Conservation (phyloP, 2,888 invertebrate genomes). For the Odontocolon sp. region DNA sequence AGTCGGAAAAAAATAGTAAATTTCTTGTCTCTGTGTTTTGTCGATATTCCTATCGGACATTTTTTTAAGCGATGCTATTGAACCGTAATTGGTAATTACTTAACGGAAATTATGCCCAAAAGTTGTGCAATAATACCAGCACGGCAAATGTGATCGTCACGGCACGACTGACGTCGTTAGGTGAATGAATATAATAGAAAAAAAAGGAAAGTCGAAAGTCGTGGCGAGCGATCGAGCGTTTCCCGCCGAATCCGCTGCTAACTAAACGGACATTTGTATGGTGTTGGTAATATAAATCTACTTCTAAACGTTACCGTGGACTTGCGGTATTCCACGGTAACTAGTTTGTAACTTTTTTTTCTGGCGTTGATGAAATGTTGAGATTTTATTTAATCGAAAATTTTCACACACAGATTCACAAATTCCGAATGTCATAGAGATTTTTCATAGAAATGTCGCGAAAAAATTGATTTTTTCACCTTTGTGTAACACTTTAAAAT, state of each 20-base stretch:
- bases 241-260: constrained; percentile 17
- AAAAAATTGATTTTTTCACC: too few species aligned
- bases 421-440: too few species aligned
- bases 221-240: constrained; percentile 14
- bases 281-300: too few species aligned
- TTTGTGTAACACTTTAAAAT: too few species aligned
- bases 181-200: constrained; percentile 10
- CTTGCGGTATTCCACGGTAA: too few species aligned
- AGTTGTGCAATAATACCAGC: not conserved
- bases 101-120: not conserved
- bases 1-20: not conserved
- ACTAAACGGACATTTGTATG: not conserved
- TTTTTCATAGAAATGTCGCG: too few species aligned
- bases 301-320: too few species aligned
- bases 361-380: too few species aligned
- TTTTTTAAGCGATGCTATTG: not conserved
- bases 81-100: not conserved
- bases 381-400: too few species aligned
- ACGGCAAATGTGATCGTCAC: constrained; percentile 8
- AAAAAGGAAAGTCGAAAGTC: constrained; percentile 36
- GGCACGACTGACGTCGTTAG: constrained; percentile 3
- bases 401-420: too few species aligned
- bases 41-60: not conserved
- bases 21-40: not conserved
- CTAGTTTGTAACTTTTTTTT: too few species aligned